phyloP scores from a whole-genome alignment of 2,888 invertebrate species.

The Calameuta filiformis region DNA sequence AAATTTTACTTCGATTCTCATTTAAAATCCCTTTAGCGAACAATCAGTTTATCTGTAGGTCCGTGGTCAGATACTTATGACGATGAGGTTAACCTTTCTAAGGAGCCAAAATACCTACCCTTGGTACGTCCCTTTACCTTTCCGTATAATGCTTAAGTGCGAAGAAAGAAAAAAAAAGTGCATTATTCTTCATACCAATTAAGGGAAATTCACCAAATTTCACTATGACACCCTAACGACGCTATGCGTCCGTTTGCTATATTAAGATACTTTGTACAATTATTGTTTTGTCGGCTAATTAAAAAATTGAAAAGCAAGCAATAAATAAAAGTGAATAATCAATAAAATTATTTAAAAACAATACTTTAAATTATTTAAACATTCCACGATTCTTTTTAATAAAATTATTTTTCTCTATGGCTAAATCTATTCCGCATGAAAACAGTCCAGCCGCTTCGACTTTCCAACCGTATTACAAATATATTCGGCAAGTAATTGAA shows the following conservation, averaged over 20 bases:
- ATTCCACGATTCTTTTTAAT: not conserved
- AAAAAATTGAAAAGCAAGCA: no score
- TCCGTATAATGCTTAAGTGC: not conserved
- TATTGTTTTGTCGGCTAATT: not conserved
- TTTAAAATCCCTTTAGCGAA: not conserved
- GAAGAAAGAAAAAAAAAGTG: not conserved
- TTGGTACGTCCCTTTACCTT: not conserved
- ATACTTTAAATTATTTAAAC: no score
- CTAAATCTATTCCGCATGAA: not conserved
- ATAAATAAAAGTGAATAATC: no score
- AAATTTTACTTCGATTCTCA: not conserved
- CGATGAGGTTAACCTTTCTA: not conserved
- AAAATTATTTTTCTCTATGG: not conserved
- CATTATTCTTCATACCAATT: not conserved
- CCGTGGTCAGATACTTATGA: not conserved
- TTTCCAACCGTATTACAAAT: not conserved
- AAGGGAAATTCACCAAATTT: not conserved
- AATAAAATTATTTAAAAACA: no score
- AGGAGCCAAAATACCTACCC: not conserved
- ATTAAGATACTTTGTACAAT: not conserved
- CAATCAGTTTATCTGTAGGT: not conserved
- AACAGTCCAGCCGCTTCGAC: not conserved
- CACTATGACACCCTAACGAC: not conserved
- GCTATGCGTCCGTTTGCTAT: not conserved
- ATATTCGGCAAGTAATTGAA: slow-evolving; percentile 7